These are phyloP conservation scores for Pammene fasciana DNA, from an alignment of 2,888 invertebrate species.

Conservation along the genomic window DNA sequence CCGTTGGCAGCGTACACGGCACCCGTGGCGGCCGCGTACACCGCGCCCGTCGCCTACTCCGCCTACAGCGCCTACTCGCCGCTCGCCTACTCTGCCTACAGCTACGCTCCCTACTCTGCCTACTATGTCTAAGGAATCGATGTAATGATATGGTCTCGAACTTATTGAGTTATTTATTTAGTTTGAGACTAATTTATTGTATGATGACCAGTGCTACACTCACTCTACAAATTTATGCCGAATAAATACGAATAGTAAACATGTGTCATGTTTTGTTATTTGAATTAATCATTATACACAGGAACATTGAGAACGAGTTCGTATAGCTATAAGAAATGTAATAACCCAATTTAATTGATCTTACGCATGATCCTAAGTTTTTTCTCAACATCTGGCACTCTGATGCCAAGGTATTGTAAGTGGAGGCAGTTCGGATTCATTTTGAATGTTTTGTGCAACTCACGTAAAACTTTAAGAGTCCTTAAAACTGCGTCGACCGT, in stretches of 20 bases:
- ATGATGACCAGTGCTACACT: slow-evolving; percentile 11
- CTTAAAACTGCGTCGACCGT: too few relatives aligned
- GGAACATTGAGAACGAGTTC: too few relatives aligned
- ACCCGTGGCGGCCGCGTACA: slow-evolving; percentile 51
- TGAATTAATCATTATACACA: too few relatives aligned
- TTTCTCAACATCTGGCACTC: too few relatives aligned
- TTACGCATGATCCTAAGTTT: too few relatives aligned
- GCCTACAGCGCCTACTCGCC: slow-evolving; percentile 64
- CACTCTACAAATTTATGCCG: neutral
- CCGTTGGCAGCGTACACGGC: slow-evolving; percentile 37
- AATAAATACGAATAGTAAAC: slow-evolving; percentile 19
- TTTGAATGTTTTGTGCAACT: too few relatives aligned
- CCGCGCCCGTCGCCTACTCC: slow-evolving; percentile 58
- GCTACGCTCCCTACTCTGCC: slow-evolving; percentile 60
- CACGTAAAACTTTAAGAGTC: too few relatives aligned
- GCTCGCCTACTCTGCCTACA: slow-evolving; percentile 57
- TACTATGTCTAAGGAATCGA: slow-evolving; percentile 49
- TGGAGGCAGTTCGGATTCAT: too few relatives aligned
- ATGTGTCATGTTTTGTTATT: slow-evolving; percentile 7
- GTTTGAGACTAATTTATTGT: slow-evolving; percentile 22
- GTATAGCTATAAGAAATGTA: too few relatives aligned
- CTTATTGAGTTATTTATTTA: slow-evolving; percentile 20
- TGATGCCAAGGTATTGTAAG: too few relatives aligned
- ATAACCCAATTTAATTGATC: too few relatives aligned
- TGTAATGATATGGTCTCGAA: slow-evolving; percentile 3